Evolutionary conservation across 2,888 invertebrate species (phyloP), one percentile per base, ranked within the genome.

Genomic region (Dromius quadrimaculatus): DNA sequence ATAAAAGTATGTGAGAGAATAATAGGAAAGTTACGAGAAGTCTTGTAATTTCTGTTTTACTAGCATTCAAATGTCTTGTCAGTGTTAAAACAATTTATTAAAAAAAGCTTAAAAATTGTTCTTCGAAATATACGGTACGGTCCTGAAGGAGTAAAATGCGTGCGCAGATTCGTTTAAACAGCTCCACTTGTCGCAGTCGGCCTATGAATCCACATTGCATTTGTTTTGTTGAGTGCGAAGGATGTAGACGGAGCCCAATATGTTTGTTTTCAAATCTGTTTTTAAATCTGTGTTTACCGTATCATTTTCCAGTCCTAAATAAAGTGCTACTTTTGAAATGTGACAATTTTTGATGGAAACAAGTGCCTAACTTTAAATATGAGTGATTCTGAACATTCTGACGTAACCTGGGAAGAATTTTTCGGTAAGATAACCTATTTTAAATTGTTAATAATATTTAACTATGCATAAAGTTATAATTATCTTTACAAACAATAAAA

Each of bases 351-450:
- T 43, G 28, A 22, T 17, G 20, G 19, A 41, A 62, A 23, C 64
- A 64, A 54, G 69, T 73, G 72, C 71, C 66, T 71, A 66, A 61
- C 69, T 59, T 69, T 73, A 74, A 79, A 79, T 78, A 80, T 80
- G 81, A 79, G 78, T 73, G 79, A 79, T 72, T 74, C 76, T 71
- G 78, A 76, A 73, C 73, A 74, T 72, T 78, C 76, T 74, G 80
- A 80, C 77, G 81, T 80, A 76, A 80, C 79, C 73, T 81, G 81
- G 81, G 81, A 81, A 76, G 78, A 80, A 71, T 81, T 81, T 76
- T 81, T 81, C 76, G 81, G 81, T 81, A 77, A 78, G 80, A 20
- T n/a, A 66, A 47, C 65, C 63, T 36, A 65, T 43, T 15, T 43
- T 34, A 61, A 36, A 32, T 2, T 59, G 17, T 71, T 71, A 36